Evolutionary conservation across 2,113 vertebrate species (phyloP), one percentile per base, ranked within the genome.

Genomic region (Bujurquina vittata): DNA sequence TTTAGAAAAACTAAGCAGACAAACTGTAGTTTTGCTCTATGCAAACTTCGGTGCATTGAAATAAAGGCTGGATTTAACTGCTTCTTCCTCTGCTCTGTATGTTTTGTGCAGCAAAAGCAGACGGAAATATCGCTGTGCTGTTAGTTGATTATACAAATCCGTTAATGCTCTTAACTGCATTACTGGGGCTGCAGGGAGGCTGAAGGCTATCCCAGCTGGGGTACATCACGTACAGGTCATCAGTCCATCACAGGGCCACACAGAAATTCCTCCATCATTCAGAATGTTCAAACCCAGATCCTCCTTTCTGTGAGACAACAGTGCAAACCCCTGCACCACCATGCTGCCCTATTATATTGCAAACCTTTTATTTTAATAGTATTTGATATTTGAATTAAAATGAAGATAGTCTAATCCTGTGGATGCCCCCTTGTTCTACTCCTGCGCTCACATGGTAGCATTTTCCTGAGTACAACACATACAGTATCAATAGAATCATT

Each of bases 1-100:
- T 77, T 82, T 1, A 29, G 22, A 59, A 52, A 82, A 84, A 58
- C 69, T 46, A 33, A 83, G 54, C 55, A 60, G 80, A 52, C 20
- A 49, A 22, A 7, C 63, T 69, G 57, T 49, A 83, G 18, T 14
- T 7, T 40, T n/a, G 37, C 18, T 60, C 20, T 22, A 59, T 49
- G 18, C 18, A 77, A 46, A 77, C 40, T 46, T 11, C 17, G 52
- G 31, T 22, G 12, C 72, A 23, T 37, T 60, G 56, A 59, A 23
- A 23, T 69, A 15, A 69, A 69, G 43, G 26, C 43, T 72, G 52
- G 43, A 72, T 31, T 52, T 72, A 10, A 29, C 43, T 72, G 3
- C 65, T 72, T 72, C 46, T 52, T 52, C 65, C 10, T 52, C 65
- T 72, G 65, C 46, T 72, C 17, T 69, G 23, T 52, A 26, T 17